Evolutionary conservation across 2,113 vertebrate genomes (phyloP).

Genomic region (Proterorhinus semilunaris): DNA sequence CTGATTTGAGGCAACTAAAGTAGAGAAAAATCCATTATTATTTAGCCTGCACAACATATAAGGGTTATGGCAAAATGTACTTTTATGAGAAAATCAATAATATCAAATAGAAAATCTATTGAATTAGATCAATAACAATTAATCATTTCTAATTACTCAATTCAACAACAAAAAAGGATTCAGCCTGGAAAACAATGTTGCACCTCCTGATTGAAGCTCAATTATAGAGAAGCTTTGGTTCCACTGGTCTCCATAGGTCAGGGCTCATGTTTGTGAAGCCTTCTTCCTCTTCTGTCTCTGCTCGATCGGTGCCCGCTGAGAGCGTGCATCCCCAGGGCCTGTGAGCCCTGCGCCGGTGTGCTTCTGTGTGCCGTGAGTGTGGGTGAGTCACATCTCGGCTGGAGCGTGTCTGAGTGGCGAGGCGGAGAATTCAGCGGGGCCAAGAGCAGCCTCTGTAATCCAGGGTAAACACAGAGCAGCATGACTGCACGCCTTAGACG

Average conservation of each 20-base stretch:
- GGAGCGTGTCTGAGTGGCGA: slow-evolving; percentile 72
- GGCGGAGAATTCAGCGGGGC: slow-evolving; percentile 63
- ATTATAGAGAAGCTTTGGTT: slow-evolving; percentile 40
- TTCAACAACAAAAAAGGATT: background rate
- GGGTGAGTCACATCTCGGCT: slow-evolving; percentile 72
- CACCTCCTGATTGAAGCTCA: slow-evolving; percentile 50
- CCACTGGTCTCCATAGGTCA: slow-evolving; percentile 58
- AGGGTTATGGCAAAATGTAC: too few species aligned
- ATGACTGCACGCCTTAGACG: slow-evolving; percentile 70
- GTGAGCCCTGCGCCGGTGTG: slow-evolving; percentile 32
- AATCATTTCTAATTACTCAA: background rate
- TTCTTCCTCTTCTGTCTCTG: slow-evolving; percentile 18
- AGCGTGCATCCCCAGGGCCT: slow-evolving; percentile 38
- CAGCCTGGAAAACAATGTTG: slow-evolving; percentile 21
- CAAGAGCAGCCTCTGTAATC: slow-evolving; percentile 72
- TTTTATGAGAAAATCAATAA: too few species aligned
- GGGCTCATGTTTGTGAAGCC: slow-evolving; percentile 52
- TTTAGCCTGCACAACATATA: background rate
- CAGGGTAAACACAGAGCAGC: slow-evolving; percentile 75
- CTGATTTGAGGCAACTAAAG: slow-evolving; percentile 24
- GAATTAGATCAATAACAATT: background rate
- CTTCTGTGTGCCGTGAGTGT: slow-evolving; percentile 50
- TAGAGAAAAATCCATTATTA: slow-evolving; percentile 17
- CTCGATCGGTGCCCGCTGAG: slow-evolving; percentile 53
- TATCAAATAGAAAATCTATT: too few species aligned